A percentile compares a stretch with the other conserved stretches of the same genome.
Conservation (phyloP, 2,113 vertebrate species). For the Cepphus grylle region DNA sequence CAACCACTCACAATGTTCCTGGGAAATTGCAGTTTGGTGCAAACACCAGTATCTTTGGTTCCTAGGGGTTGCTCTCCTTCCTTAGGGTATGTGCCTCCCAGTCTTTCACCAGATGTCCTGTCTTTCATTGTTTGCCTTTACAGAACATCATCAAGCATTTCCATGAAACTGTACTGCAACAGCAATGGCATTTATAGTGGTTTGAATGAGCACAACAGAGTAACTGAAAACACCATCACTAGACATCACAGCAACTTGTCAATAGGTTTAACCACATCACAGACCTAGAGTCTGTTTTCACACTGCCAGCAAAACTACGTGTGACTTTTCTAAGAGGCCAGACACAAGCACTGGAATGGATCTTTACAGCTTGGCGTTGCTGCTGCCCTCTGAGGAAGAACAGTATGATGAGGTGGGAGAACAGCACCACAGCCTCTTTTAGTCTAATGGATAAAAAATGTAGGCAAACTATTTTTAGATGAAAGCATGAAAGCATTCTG, state of each 20-base stretch:
- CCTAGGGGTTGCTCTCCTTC: background rate
- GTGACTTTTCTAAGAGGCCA: background rate
- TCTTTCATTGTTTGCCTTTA: background rate
- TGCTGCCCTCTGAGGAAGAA: conserved; percentile 47
- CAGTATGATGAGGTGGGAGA: conserved; percentile 65
- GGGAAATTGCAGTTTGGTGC: background rate
- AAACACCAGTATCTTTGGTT: background rate
- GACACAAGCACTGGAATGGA: conserved; percentile 31
- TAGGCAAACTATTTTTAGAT: conserved; percentile 68
- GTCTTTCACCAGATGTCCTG: background rate
- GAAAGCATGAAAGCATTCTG: conserved; percentile 61
- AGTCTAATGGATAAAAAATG: conserved; percentile 67
- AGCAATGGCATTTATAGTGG: background rate
- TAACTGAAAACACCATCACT: background rate
- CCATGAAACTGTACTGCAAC: background rate
- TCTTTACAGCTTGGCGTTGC: conserved; percentile 60
- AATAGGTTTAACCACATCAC: background rate
- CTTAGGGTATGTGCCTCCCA: background rate
- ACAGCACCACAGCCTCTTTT: conserved; percentile 26
- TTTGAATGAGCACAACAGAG: background rate
- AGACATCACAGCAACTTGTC: background rate
- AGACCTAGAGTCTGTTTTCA: background rate
- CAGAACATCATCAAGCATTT: background rate
- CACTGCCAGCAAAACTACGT: background rate
- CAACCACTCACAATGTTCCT: background rate